Base-by-base conservation (phyloP, 2,888 invertebrate genomes). In the Hirtodrosophila confusa region DNA sequence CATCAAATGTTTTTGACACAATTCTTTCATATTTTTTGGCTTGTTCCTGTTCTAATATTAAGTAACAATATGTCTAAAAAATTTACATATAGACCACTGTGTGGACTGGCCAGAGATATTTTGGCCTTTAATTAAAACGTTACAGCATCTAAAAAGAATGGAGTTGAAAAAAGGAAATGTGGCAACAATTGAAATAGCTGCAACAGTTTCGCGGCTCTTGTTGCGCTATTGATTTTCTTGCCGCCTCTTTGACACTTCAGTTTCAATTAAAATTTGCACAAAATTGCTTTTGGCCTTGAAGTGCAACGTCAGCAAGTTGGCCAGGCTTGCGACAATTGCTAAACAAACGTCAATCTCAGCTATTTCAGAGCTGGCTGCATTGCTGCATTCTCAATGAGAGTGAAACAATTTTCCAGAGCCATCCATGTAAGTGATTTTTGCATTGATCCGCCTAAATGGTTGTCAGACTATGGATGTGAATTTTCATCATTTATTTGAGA, bases 311-410 rank as follows among this genome's bases (percentile, higher is more conserved):
- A 78, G 66, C 75, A 75, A 57, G 29, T 72, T 61, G 31, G 7
- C 31, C 12, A 67, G 7, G 4, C 31, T 63, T 66, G 79, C 73
- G 69, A 79, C 79, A 77, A 55, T 65, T 63, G 74, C 67, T 60
- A 57, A 65, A 70, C 68, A 76, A 76, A 78, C 67, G 74, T 63
- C 80, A 83, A 66, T 63, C 70, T 69, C 66, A 74, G 83, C 80
- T 84, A 80, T 83, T 84, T 84, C 65, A 63, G 37, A 80, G 65
- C 54, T 70, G 86, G 66, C 66, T 78, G 86, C 75, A 71, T 70
- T 62, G 68, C 72, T 6, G 7, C 17, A 31, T 47, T n/a, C 24
- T 12, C 47, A 61, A 47, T 47, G 48, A 39, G 37, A 49, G 56
- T 50, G 63, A 31, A 45, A 58, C 64, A 55, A 63, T 57, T 69